These are phyloP conservation scores for Cactoblastis cactorum DNA, from an alignment of 2,888 invertebrate genomes.

Conservation along the genomic window DNA sequence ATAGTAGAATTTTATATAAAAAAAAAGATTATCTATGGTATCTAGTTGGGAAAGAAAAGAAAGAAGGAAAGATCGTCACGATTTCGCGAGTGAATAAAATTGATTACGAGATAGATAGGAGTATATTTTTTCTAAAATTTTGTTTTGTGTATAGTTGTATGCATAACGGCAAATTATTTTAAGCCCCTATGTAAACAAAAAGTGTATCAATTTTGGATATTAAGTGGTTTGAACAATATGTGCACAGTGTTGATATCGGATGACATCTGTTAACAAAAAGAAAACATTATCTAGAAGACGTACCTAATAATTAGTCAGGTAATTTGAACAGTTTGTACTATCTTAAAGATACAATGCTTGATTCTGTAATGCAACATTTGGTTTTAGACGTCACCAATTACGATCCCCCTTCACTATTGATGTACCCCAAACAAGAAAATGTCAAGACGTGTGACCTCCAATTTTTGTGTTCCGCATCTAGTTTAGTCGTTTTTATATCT, in stretches of 20 bases:
- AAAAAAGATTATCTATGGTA: neutral
- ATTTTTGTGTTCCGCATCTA: conserved; percentile 35
- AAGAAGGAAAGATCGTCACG: conserved; percentile 30
- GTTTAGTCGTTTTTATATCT: conserved; percentile 31
- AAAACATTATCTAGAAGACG: conserved; percentile 52
- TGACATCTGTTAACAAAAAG: conserved; percentile 72
- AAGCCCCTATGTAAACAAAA: conserved; percentile 44
- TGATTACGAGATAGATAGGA: conserved; percentile 33
- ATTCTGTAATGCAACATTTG: conserved; percentile 14
- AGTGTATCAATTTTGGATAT: conserved; percentile 44
- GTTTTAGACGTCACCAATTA: conserved; percentile 30
- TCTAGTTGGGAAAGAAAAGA: neutral
- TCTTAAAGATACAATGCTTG: conserved; percentile 11
- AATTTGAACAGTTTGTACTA: conserved; percentile 22
- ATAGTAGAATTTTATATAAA: neutral
- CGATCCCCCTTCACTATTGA: conserved; percentile 54
- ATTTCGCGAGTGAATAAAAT: conserved; percentile 28
- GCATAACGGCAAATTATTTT: conserved; percentile 34
- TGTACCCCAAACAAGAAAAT: conserved; percentile 59
- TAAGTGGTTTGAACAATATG: conserved; percentile 59
- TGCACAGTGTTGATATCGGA: conserved; percentile 72
- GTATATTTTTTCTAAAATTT: conserved; percentile 32
- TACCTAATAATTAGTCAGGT: conserved; percentile 40
- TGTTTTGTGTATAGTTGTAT: conserved; percentile 40
- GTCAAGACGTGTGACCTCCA: conserved; percentile 71